phyloP scores from a whole-genome alignment of 2,797 vertebrate species.

The Zenarchopterus dispar region DNA sequence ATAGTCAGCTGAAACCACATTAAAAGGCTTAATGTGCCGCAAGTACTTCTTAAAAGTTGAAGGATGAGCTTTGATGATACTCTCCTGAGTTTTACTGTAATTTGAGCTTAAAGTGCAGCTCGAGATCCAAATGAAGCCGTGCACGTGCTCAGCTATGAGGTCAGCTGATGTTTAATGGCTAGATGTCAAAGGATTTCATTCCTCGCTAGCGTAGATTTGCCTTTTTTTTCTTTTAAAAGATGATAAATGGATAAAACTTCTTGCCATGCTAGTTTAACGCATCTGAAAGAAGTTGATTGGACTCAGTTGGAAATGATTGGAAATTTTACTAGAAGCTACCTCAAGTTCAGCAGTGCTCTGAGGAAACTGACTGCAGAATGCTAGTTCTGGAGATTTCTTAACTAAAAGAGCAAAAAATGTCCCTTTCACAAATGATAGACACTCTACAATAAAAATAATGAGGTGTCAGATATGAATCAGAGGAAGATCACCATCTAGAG shows the following conservation, averaged over 20 bases:
- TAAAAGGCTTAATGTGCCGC: constrained; percentile 3
- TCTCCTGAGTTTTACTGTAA: constrained; percentile 15
- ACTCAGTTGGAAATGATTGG: constrained; percentile 30
- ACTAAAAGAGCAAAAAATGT: constrained; percentile 21
- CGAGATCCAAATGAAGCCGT: constrained; percentile 2
- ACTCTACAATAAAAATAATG: no score
- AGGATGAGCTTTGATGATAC: constrained; percentile 42
- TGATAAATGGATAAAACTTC: background rate
- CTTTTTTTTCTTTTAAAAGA: background rate
- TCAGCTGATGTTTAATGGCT: constrained; percentile 6
- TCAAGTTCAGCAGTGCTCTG: constrained; percentile 57
- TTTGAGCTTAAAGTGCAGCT: constrained; percentile 30
- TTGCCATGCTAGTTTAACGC: constrained; percentile 2
- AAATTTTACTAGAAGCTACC: constrained; percentile 57
- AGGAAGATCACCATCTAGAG: background rate
- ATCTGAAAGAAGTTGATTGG: constrained; percentile 10
- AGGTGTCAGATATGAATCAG: no score
- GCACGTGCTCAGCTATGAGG: background rate
- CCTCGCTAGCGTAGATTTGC: background rate
- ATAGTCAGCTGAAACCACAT: constrained; percentile 7
- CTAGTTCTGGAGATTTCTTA: constrained; percentile 31
- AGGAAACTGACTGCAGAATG: constrained; percentile 28
- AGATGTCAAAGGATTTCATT: constrained; percentile 17
- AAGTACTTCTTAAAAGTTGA: constrained; percentile 1
- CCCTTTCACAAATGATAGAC: no score